Base-by-base conservation (phyloP, 2,888 invertebrate genomes). In the Xylocampa areola region DNA sequence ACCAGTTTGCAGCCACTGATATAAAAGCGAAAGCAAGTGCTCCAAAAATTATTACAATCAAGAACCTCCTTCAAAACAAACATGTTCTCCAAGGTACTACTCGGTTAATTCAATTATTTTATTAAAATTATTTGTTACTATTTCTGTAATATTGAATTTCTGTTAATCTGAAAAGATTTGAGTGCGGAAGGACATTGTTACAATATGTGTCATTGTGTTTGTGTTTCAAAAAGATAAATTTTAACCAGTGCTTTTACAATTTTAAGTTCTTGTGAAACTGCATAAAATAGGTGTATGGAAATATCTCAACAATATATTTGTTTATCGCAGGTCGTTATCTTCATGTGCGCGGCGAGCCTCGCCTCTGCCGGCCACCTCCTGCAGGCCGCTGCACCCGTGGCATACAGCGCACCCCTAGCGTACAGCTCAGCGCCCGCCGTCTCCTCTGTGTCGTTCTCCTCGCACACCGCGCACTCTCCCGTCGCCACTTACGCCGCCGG, bases 311-410 rank as follows among this genome's bases (percentile, higher is more conserved):
- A 39, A 29, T 11, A 14, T 14, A 19, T 27, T 32, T 13, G 21
- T 21, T 19, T 23, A 6, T 74, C 48, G 27, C 78, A 92, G 95
- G 87, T 95, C 66, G 80, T 95, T 71, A 85, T 95, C 49, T 85
- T 96, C 79, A 89, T 94, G 80, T 94, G 95, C 82, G 89, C 94
- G 76, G 93, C 95, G 86, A 94, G 95, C 75, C 91, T 94, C 63
- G 95, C 95, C 77, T 94, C 94, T 79, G 96, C 96, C 53, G 96
- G 96, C 62, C 82, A 94, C 76, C 82, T 95, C 16, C 82, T 90
- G 14, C 90, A 91, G 55, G 88, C 85, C 14, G 90, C 89, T 27
- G 69, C 52, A 0, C 87, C 87, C 0, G 79, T 89, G 14, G 82
- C 88, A 0, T 95, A 95, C 29, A 16, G 90, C 35, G 88, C 88